Conservation (phyloP, 2,888 invertebrate genomes). For the Dryobotodes eremita region DNA sequence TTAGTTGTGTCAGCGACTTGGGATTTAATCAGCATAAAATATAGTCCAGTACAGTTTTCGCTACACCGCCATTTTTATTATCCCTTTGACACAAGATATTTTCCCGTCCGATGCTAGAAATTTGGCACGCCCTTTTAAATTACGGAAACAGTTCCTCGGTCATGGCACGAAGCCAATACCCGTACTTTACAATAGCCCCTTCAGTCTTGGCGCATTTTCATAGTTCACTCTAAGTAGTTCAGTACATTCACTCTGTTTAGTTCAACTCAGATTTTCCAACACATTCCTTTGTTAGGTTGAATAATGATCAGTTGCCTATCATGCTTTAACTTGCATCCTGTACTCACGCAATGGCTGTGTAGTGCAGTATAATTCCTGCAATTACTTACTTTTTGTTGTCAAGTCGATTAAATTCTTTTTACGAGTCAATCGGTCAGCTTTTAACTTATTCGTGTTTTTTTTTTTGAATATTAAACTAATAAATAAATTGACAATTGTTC, state of each 20-base stretch:
- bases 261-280: slow-evolving; percentile 29
- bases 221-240: slow-evolving; percentile 44
- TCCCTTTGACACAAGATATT: slow-evolving; percentile 31
- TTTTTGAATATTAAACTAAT: too few species aligned
- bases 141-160: slow-evolving; percentile 53
- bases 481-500: too few species aligned
- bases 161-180: slow-evolving; percentile 55
- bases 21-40: not conserved
- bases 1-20: not conserved
- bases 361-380: too few species aligned
- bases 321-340: not conserved
- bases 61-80: not conserved
- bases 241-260: slow-evolving; percentile 38
- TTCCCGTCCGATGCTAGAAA: slow-evolving; percentile 25
- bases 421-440: too few species aligned
- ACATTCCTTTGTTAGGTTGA: slow-evolving; percentile 16
- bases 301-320: not conserved
- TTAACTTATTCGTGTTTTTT: too few species aligned
- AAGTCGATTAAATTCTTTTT: too few species aligned
- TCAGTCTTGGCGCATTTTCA: slow-evolving; percentile 59
- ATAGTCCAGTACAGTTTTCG: not conserved
- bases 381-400: too few species aligned
- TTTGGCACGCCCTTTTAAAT: slow-evolving; percentile 59
- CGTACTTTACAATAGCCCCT: slow-evolving; percentile 56
- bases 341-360: not conserved